Evolutionary conservation across 2,797 vertebrate species (phyloP).

Genomic region (Pempheris klunzingeri): DNA sequence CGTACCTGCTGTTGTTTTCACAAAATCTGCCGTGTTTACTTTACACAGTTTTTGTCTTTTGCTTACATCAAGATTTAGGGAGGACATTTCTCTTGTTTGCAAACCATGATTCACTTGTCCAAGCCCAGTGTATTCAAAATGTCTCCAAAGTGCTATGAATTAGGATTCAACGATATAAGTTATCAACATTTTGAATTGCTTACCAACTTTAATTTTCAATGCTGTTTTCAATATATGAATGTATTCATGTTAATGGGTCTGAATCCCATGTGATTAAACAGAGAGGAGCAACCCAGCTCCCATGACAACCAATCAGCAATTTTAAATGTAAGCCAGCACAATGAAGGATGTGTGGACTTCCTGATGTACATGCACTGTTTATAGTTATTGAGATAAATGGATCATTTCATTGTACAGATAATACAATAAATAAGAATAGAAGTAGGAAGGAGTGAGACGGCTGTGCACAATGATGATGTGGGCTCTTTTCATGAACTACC

Average conservation of each 20-base stretch:
- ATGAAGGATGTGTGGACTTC: background rate
- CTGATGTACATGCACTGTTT: constrained; percentile 17
- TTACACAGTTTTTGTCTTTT: constrained; percentile 15
- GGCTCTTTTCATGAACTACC: background rate
- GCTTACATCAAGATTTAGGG: constrained; percentile 22
- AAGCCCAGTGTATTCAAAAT: background rate
- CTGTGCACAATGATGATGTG: background rate
- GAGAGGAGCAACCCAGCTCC: too few species aligned
- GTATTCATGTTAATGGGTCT: too few species aligned
- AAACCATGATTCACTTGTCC: background rate
- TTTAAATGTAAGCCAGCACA: background rate
- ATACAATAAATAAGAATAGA: too few species aligned
- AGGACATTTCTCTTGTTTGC: constrained; percentile 17
- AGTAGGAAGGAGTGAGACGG: background rate
- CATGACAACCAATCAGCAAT: background rate
- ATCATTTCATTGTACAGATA: constrained; percentile 23
- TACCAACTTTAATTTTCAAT: background rate
- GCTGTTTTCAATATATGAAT: background rate
- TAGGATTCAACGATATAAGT: background rate
- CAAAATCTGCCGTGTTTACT: constrained; percentile 47
- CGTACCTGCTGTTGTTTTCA: constrained; percentile 61
- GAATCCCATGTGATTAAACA: background rate
- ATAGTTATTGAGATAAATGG: constrained; percentile 14
- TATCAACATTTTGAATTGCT: background rate
- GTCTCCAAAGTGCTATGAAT: background rate